These are phyloP conservation scores for Picus viridis DNA, from an alignment of 2,797 vertebrate species.

Conservation along the genomic window DNA sequence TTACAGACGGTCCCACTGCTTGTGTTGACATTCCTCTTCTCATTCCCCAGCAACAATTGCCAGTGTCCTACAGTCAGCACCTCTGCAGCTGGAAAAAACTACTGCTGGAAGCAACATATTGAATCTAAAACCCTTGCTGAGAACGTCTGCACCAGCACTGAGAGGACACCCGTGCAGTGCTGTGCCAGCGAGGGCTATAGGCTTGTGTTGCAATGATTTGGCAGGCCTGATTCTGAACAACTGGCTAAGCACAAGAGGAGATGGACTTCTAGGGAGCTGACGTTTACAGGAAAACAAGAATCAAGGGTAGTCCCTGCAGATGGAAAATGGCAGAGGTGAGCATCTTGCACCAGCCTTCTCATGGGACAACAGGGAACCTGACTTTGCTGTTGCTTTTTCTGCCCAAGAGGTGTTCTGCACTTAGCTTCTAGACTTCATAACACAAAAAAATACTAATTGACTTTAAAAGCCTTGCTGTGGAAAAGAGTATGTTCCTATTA, in stretches of 20 bases:
- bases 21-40: not conserved
- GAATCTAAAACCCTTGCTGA: not conserved
- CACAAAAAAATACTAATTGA: not conserved
- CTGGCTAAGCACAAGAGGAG: accelerated
- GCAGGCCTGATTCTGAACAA: not conserved
- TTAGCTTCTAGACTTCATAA: not conserved
- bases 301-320: not conserved
- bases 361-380: not conserved
- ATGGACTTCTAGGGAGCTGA: not conserved
- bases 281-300: not conserved
- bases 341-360: not conserved
- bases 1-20: not conserved
- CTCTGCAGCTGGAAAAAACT: not conserved
- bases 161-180: not conserved
- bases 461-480: not conserved
- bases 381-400: not conserved
- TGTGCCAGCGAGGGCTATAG: not conserved
- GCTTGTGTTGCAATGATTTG: not conserved
- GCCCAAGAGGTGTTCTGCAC: not conserved
- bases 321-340: not conserved
- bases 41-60: not conserved
- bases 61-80: not conserved
- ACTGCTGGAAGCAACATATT: not conserved
- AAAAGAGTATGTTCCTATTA: not conserved
- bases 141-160: not conserved